A percentile compares a stretch with the other conserved stretches of the same genome.
Conservation (phyloP, 37 sponge, comb jelly and placozoan genomes). For the Ianthella basta region DNA sequence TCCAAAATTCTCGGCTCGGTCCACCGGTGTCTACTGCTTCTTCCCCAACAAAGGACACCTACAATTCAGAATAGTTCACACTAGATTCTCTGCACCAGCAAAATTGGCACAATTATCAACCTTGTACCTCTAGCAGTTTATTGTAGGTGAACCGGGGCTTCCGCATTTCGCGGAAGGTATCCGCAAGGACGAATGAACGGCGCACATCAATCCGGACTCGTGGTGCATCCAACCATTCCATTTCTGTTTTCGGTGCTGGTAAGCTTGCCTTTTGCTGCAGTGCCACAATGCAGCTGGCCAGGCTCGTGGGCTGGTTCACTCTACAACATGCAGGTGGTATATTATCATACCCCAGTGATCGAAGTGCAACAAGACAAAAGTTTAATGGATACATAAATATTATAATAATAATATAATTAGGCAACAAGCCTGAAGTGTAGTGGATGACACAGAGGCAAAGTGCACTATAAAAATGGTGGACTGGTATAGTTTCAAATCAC, state of each 20-base stretch:
- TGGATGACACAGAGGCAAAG: too few species aligned
- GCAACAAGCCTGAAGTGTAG: too few species aligned
- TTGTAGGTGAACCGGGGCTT: neutral
- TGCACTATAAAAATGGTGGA: too few species aligned
- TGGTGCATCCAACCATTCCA: neutral
- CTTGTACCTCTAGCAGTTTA: neutral
- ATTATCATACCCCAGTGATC: too few species aligned
- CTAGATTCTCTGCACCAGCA: neutral
- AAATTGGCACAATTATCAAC: too few species aligned
- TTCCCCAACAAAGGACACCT: constrained; percentile 41
- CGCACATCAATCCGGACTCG: constrained; percentile 2
- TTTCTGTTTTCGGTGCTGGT: neutral
- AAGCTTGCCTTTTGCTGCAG: neutral
- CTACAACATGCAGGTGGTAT: too few species aligned
- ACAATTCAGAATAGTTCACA: neutral
- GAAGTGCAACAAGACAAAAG: too few species aligned
- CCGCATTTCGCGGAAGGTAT: constrained; percentile 1
- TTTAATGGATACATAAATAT: too few species aligned
- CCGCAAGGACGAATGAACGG: neutral
- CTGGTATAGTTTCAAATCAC: too few species aligned
- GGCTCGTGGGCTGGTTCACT: neutral
- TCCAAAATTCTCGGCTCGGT: constrained; percentile 35
- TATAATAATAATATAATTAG: too few species aligned
- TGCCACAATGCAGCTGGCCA: neutral
- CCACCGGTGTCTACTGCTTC: constrained; percentile 36